A percentile compares a stretch with the other conserved stretches of the same genome.
phyloP scores from a whole-genome alignment of 30 jellyfish, hydroid and myxozoan species.

The Aurelia sp. region DNA sequence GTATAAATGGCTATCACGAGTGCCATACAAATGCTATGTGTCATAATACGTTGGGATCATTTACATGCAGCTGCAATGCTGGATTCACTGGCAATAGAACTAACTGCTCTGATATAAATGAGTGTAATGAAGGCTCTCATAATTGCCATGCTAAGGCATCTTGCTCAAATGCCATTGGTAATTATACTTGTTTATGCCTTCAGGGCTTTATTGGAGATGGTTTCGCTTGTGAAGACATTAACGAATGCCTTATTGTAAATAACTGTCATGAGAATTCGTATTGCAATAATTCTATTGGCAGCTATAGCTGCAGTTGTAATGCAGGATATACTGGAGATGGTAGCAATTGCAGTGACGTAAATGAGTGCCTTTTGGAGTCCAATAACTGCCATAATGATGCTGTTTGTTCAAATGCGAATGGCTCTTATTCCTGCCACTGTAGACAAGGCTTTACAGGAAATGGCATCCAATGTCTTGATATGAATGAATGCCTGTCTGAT shows the following conservation, averaged over 20 bases:
- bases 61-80: constrained; percentile 38
- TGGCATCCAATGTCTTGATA: constrained; percentile 46
- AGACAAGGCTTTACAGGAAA: constrained; percentile 51
- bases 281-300: constrained; percentile 56
- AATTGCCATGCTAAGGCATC: constrained; percentile 46
- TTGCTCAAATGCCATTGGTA: constrained; percentile 63
- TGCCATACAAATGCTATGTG: constrained; percentile 58
- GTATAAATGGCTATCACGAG: neutral
- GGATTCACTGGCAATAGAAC: constrained; percentile 77
- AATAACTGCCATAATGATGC: constrained; percentile 54
- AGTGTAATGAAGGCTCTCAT: constrained; percentile 45
- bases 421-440: constrained; percentile 39
- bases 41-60: constrained; percentile 32
- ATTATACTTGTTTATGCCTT: constrained; percentile 53
- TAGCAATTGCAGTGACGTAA: constrained; percentile 42
- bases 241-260: constrained; percentile 57
- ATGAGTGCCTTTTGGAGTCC: constrained; percentile 55
- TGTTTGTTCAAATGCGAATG: constrained; percentile 20
- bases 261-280: constrained; percentile 54
- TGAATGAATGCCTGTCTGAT: constrained; percentile 38
- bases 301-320: constrained; percentile 39
- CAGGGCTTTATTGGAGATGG: constrained; percentile 75
- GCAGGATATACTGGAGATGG: constrained; percentile 73
- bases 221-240: constrained; percentile 38
- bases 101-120: constrained; percentile 59